Conservation (phyloP, 2,888 invertebrate genomes). For the Cantharis rustica region DNA sequence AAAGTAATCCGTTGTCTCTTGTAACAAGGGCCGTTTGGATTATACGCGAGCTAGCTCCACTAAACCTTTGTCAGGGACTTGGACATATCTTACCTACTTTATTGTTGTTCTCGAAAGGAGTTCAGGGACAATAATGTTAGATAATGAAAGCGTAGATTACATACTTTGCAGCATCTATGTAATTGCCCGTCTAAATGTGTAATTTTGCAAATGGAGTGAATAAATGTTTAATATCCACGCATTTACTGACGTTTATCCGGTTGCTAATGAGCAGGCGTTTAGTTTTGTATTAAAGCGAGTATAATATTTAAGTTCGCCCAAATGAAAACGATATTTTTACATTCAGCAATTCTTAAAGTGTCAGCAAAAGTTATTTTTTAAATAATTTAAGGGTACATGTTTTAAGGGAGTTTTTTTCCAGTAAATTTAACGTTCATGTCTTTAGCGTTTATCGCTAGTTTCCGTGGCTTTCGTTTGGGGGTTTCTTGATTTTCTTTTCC, state of each 20-base stretch:
- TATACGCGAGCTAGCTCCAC: conserved; percentile 19
- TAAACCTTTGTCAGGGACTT: conserved; percentile 35
- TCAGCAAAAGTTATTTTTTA: neutral
- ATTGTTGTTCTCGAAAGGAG: conserved; percentile 35
- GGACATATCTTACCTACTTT: conserved; percentile 40
- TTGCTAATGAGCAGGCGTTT: conserved; percentile 37
- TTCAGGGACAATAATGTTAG: conserved; percentile 32
- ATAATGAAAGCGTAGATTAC: conserved; percentile 41
- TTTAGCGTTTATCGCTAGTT: conserved; percentile 40
- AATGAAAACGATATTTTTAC: conserved; percentile 22
- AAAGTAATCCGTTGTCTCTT: conserved; percentile 21
- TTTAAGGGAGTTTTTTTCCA: conserved; percentile 37
- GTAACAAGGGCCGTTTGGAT: conserved; percentile 24
- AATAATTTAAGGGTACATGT: neutral
- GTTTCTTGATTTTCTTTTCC: conserved; percentile 35
- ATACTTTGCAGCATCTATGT: conserved; percentile 38
- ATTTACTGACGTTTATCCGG: conserved; percentile 36
- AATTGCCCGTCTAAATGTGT: conserved; percentile 41
- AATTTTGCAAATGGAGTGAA: conserved; percentile 42
- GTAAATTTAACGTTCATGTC: conserved; percentile 44
- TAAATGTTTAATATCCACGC: conserved; percentile 41
- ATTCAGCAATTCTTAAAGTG: neutral
- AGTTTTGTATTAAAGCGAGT: conserved; percentile 25
- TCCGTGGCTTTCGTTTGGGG: conserved; percentile 35
- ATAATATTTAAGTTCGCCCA: conserved; percentile 21